Evolutionary conservation across 2,113 vertebrate species (phyloP).

Genomic region (Tauraco erythrolophus): DNA sequence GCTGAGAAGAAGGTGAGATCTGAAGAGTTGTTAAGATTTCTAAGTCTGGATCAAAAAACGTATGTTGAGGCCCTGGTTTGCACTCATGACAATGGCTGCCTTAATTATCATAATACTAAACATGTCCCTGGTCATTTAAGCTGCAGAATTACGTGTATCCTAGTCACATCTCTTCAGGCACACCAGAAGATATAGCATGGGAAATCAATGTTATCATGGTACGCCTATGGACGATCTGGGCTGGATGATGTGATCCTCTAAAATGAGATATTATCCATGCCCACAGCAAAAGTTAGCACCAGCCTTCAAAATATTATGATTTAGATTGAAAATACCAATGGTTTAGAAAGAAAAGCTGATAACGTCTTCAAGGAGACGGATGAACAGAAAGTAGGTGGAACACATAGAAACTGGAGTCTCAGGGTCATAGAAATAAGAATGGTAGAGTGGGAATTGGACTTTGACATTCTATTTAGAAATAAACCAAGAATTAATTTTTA

Average conservation of each 20-base stretch:
- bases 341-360: background rate
- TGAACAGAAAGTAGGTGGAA: background rate
- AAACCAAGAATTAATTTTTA: background rate
- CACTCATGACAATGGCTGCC: background rate
- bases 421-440: background rate
- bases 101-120: background rate
- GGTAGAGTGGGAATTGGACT: background rate
- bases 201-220: background rate
- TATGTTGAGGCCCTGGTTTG: background rate
- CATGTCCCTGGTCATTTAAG: rapidly evolving
- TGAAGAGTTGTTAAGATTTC: background rate
- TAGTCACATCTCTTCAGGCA: background rate
- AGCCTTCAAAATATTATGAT: background rate
- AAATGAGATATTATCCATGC: background rate
- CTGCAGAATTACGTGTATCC: background rate
- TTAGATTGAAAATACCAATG: background rate
- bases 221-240: background rate
- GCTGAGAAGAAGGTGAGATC: background rate
- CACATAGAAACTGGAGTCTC: background rate
- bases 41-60: background rate
- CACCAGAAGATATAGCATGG: background rate
- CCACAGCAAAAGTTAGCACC: background rate
- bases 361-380: background rate
- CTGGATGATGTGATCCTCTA: background rate
- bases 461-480: background rate